Conservation (phyloP, 1,140 invertebrate genomes). For the Schmidtea mediterranea region DNA sequence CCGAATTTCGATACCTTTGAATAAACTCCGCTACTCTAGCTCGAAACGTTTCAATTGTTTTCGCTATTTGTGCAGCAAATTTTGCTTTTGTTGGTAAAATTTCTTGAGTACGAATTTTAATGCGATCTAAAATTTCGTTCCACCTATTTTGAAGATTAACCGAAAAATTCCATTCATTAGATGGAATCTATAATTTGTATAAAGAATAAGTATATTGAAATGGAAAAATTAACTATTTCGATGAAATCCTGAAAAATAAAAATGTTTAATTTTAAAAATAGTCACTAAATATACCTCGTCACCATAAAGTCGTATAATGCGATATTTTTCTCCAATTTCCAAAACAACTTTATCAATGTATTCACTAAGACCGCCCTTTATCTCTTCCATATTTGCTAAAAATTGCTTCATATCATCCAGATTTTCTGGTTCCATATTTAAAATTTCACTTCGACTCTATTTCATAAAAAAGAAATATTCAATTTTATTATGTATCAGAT, state of each 20-base stretch:
- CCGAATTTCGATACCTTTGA: background rate
- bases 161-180: slow-evolving; percentile 17
- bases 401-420: slow-evolving; percentile 54
- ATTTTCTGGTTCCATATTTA: slow-evolving; percentile 30
- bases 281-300: slow-evolving; percentile 26
- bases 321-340: no score
- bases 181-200: slow-evolving; percentile 22
- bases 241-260: slow-evolving; percentile 22
- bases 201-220: slow-evolving; percentile 11
- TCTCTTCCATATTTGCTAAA: slow-evolving; percentile 45
- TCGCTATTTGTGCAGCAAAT: slow-evolving; percentile 42
- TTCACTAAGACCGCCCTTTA: slow-evolving; percentile 28
- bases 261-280: slow-evolving; percentile 38
- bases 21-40: slow-evolving; percentile 27
- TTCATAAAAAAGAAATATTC: background rate
- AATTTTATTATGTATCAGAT: no score
- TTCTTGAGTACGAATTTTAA: slow-evolving; percentile 24
- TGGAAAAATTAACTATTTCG: slow-evolving; percentile 9
- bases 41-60: slow-evolving; percentile 43
- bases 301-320: no score
- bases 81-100: slow-evolving; percentile 29
- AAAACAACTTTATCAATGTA: no score
- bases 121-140: slow-evolving; percentile 22
- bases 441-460: slow-evolving; percentile 13
- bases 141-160: slow-evolving; percentile 18